Evolutionary conservation across 2,113 vertebrate genomes (phyloP).

Genomic region (Myotis lucifugus): DNA sequence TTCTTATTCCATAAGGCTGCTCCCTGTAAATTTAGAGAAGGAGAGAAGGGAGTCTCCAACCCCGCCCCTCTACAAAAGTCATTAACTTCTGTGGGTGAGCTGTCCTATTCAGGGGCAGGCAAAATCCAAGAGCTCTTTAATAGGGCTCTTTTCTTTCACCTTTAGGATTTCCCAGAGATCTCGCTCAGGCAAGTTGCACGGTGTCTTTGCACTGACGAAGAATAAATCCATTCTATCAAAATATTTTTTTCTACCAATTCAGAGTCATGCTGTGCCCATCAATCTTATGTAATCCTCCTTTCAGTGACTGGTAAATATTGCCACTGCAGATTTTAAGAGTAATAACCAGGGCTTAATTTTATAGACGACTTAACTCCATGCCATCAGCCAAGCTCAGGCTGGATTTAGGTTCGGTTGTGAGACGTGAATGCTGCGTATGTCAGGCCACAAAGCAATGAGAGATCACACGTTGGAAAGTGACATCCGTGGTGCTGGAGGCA

Average conservation of each 20-base stretch:
- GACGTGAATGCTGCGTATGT: not conserved
- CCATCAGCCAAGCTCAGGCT: not conserved
- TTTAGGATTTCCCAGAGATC: conserved; percentile 26
- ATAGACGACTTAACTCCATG: not conserved
- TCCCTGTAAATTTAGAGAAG: not conserved
- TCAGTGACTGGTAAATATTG: conserved; percentile 46
- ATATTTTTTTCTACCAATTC: conserved; percentile 33
- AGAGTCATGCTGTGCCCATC: conserved; percentile 9
- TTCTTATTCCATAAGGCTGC: not conserved
- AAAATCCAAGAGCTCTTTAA: not conserved
- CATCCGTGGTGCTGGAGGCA: not conserved
- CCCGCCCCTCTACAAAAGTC: not conserved
- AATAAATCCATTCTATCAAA: conserved; percentile 48
- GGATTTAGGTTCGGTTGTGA: conserved; percentile 31
- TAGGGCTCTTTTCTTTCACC: not conserved
- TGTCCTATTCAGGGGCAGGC: not conserved
- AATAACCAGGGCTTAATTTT: conserved; percentile 7
- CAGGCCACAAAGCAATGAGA: not conserved
- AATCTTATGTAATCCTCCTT: not conserved
- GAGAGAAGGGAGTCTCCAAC: not conserved
- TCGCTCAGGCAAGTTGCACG: not conserved
- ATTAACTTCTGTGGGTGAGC: not conserved
- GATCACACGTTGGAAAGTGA: not conserved
- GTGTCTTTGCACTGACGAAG: not conserved
- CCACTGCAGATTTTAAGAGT: conserved; percentile 25